Evolutionary conservation across 2,113 vertebrate genomes (phyloP).

Genomic region (Hyperopisus bebe): DNA sequence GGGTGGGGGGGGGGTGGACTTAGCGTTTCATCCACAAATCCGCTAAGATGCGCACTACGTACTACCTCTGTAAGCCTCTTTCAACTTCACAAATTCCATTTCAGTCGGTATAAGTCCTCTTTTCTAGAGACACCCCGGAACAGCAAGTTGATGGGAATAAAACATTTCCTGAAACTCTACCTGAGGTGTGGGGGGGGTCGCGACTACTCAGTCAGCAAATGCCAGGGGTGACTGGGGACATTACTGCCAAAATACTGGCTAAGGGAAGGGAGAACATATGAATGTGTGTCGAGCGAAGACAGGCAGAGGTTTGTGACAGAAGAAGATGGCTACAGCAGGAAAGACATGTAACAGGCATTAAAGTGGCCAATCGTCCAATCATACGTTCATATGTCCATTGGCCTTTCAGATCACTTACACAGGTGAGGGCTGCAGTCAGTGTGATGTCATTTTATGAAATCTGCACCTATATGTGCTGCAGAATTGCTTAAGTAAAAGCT

Average conservation of each 20-base stretch:
- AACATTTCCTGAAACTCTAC: not conserved
- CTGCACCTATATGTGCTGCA: not conserved
- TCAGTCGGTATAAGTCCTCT: not conserved
- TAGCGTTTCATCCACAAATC: not conserved
- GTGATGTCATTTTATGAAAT: not conserved
- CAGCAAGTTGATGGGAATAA: not conserved
- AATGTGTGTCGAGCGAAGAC: not conserved
- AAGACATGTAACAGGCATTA: not conserved
- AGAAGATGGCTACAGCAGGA: not conserved
- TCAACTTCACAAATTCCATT: slow-evolving; percentile 9
- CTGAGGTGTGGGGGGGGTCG: not conserved
- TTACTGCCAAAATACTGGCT: not conserved
- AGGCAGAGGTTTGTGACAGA: not conserved
- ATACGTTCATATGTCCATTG: not conserved
- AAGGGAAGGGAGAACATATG: not conserved
- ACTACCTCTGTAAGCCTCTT: not conserved
- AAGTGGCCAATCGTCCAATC: not conserved
- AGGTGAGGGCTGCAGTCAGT: not conserved
- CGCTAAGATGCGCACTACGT: not conserved
- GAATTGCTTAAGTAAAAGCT: not conserved
- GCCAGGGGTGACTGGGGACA: not conserved
- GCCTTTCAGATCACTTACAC: not conserved
- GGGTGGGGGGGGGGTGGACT: not conserved
- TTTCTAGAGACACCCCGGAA: not conserved
- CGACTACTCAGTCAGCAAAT: not conserved